Base-by-base conservation (phyloP, 2,888 invertebrate genomes). In the Melinaea marsaeus region DNA sequence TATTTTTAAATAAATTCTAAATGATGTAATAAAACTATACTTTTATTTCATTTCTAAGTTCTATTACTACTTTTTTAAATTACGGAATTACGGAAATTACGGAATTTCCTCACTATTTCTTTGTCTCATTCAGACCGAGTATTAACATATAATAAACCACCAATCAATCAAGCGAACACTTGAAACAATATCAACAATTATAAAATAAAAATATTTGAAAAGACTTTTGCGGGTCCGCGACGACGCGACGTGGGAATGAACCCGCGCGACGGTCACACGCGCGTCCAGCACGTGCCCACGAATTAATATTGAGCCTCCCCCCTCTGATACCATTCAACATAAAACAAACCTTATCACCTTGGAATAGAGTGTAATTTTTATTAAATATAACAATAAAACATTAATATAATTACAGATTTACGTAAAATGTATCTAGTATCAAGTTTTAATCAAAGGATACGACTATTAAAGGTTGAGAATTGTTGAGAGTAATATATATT, bases 261-360 rank as follows among this genome's bases (percentile, higher is more conserved):
- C 72, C 74, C 75, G 75, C 75, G 72, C 75, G 71, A 54, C 76
- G 75, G 62, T 85, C 85, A 65, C 85, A 85, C 85, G 69, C 68
- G 69, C 61, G 46, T 54, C 62, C 56, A 66, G 67, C 81, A 79
- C 83, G 83, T 80, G 83, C 76, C 74, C 2, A 13, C 58, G 73
- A 70, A 71, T 69, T 71, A 70, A 72, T 73, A 62, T 22, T 34
- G 37, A 51, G n/a, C 22, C 51, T 9, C 51, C 51, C 51, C 32
- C n/a, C 32, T 22, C 32, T 7, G 7, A 6, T 4, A n/a, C 51
- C 11, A 9, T 11, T 2, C 9, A 11, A 9, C 7, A 9, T 42
- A 42, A 42, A 42, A 42, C 9, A 42, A 7, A 42, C 9, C 11
- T 9, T 42, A 9, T 9, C 42, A 9, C 9, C 9, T 7, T 42